Percentiles rank a stretch among this genome's conserved stretches.
These are phyloP conservation scores for Drosophila sproati DNA, from an alignment of 1,140 invertebrate species.

Conservation along the genomic window DNA sequence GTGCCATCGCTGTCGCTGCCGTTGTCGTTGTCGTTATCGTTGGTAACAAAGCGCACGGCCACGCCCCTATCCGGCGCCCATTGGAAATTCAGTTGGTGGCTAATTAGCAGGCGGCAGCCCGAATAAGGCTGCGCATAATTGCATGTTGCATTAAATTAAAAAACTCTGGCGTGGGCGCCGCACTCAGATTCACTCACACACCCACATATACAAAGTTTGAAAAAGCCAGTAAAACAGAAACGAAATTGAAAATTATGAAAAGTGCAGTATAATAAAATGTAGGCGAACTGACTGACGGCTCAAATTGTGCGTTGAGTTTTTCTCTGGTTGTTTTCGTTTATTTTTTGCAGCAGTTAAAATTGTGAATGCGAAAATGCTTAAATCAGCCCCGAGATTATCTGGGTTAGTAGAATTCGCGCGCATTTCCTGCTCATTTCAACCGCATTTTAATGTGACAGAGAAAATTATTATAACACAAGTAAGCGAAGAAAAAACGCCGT, in stretches of 20 bases:
- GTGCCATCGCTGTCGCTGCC: neutral
- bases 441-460: conserved; percentile 67
- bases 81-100: conserved; percentile 19
- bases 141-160: conserved; percentile 55
- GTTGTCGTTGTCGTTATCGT: neutral
- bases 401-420: conserved; percentile 67
- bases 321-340: neutral
- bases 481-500: conserved; percentile 35
- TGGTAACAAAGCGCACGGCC: conserved; percentile 13
- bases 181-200: conserved; percentile 2
- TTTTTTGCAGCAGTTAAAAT: conserved; percentile 40
- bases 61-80: conserved; percentile 14
- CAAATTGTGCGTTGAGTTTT: conserved; percentile 20
- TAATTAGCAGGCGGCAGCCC: conserved; percentile 53
- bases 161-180: conserved; percentile 18
- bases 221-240: conserved; percentile 20
- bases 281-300: neutral
- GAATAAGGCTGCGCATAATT: conserved; percentile 56
- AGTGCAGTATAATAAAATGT: conserved; percentile 33
- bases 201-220: neutral
- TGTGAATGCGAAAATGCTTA: conserved; percentile 52
- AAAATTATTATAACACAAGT: conserved; percentile 59
- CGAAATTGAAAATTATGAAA: conserved; percentile 59
- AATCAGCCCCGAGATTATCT: conserved; percentile 65
- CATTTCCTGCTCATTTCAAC: conserved; percentile 69